Evolutionary conservation across 2,888 invertebrate species (phyloP).

Genomic region (Lycia hirtaria): DNA sequence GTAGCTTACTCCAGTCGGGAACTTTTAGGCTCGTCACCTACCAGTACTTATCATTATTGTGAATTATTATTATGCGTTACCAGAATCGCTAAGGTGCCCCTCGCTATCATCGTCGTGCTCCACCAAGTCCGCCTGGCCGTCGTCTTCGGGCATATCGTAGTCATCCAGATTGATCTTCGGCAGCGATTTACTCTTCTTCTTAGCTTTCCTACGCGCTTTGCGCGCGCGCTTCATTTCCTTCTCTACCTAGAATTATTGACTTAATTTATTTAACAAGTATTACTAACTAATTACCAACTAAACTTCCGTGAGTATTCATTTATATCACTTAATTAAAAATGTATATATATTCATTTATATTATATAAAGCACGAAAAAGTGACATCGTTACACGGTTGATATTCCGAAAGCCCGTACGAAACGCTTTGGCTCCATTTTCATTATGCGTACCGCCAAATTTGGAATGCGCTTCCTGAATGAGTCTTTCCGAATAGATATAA

Average conservation of each 20-base stretch:
- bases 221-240: conserved; percentile 86
- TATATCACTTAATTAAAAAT: too few species aligned
- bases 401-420: too few species aligned
- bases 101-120: conserved; percentile 81
- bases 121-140: conserved; percentile 88
- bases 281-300: neutral
- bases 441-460: too few species aligned
- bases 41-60: neutral
- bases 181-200: conserved; percentile 78
- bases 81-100: conserved; percentile 78
- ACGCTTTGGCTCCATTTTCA: too few species aligned
- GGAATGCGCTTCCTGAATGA: too few species aligned
- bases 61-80: conserved; percentile 44
- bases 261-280: conserved; percentile 11
- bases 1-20: too few species aligned
- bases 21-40: too few species aligned
- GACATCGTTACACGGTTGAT: too few species aligned
- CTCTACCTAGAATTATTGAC: conserved; percentile 79
- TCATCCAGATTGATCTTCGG: conserved; percentile 92
- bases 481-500: too few species aligned
- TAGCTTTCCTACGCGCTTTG: conserved; percentile 85
- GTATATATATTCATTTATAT: too few species aligned
- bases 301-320: too few species aligned
- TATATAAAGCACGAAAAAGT: too few species aligned
- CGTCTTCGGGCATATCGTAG: conserved; percentile 91